A percentile compares a stretch with the other conserved stretches of the same genome.
These are phyloP conservation scores for Axea sp. DNA, from an alignment of 2,888 invertebrate species.

Conservation along the genomic window DNA sequence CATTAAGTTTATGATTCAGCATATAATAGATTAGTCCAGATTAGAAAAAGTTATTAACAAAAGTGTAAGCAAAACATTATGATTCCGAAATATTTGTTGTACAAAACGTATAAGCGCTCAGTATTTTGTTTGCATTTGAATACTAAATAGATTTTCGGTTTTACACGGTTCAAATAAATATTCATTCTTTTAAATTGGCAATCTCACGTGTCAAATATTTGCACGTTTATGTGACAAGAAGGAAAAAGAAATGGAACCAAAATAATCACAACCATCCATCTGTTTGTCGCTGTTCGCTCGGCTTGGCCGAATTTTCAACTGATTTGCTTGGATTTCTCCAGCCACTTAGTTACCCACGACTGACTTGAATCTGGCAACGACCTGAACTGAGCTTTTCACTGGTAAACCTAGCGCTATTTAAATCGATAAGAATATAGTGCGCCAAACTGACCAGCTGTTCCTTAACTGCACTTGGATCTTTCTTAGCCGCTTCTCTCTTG, in stretches of 20 bases:
- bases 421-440: conserved; percentile 33
- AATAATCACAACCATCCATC: conserved; percentile 28
- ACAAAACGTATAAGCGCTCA: too few relatives aligned
- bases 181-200: too few relatives aligned
- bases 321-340: conserved; percentile 43
- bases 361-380: conserved; percentile 37
- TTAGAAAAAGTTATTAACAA: too few relatives aligned
- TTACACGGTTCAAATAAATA: too few relatives aligned
- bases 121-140: too few relatives aligned
- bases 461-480: conserved; percentile 24
- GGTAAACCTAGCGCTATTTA: conserved; percentile 21
- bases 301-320: conserved; percentile 38
- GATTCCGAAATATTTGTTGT: too few relatives aligned
- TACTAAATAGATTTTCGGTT: too few relatives aligned
- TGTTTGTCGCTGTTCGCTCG: conserved; percentile 49
- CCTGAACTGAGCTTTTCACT: conserved; percentile 15
- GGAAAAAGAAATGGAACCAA: conserved; percentile 23
- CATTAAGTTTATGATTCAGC: too few relatives aligned
- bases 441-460: conserved; percentile 34
- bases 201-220: conserved; percentile 1
- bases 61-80: too few relatives aligned
- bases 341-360: conserved; percentile 56
- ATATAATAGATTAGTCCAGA: too few relatives aligned
- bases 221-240: conserved; percentile 13
- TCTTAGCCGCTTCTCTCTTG: conserved; percentile 2